Conservation (phyloP, 2,888 invertebrate species). For the Trissolcus brochymenae region DNA sequence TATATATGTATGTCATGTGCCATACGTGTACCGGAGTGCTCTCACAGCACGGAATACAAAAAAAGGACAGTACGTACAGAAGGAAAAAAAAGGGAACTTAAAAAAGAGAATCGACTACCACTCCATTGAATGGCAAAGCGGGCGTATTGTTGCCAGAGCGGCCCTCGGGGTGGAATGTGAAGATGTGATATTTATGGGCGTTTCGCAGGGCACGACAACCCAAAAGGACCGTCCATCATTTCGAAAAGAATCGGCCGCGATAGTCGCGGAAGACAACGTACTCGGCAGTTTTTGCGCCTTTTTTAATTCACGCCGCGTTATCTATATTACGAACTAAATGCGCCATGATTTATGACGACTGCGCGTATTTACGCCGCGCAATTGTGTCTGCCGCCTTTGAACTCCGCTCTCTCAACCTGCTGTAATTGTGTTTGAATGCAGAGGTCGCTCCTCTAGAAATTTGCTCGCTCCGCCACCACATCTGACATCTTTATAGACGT, state of each 20-base stretch:
- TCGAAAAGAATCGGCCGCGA: slow-evolving; percentile 55
- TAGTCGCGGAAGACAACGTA: slow-evolving; percentile 45
- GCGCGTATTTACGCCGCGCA: slow-evolving; percentile 38
- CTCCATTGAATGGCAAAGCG: slow-evolving; percentile 61
- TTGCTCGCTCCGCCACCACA: not conserved
- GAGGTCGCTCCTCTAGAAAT: slow-evolving; percentile 22
- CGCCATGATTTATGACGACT: slow-evolving; percentile 33
- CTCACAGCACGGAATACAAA: slow-evolving; percentile 35
- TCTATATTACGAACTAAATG: slow-evolving; percentile 50
- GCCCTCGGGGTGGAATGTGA: slow-evolving; percentile 56
- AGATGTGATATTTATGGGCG: slow-evolving; percentile 62
- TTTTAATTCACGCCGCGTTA: slow-evolving; percentile 51
- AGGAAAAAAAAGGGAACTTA: slow-evolving; percentile 40
- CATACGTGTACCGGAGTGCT: slow-evolving; percentile 26
- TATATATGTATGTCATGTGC: slow-evolving; percentile 31
- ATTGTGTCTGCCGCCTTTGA: slow-evolving; percentile 33
- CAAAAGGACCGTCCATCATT: slow-evolving; percentile 55
- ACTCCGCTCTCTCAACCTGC: slow-evolving; percentile 1
- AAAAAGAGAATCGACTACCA: slow-evolving; percentile 59
- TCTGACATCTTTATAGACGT: slow-evolving; percentile 1
- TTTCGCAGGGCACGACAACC: slow-evolving; percentile 56
- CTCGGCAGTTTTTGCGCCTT: slow-evolving; percentile 35
- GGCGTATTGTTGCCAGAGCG: slow-evolving; percentile 59
- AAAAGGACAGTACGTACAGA: slow-evolving; percentile 18
- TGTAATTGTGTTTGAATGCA: slow-evolving; percentile 33